Evolutionary conservation across 2,113 vertebrate species (phyloP).

Genomic region (Buteo buteo): DNA sequence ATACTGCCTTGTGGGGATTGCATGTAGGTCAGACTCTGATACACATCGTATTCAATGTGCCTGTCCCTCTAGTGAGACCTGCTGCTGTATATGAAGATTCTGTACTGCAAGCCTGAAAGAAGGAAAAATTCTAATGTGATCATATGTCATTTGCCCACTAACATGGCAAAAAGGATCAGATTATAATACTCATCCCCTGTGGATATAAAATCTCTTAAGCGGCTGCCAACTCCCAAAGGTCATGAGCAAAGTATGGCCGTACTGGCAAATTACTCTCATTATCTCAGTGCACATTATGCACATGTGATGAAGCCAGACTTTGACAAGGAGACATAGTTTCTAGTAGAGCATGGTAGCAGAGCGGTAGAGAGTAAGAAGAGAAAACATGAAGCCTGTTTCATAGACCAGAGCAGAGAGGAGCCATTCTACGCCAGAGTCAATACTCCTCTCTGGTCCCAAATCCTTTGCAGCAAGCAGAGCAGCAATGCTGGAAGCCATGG

Average conservation of each 20-base stretch:
- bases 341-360: not conserved
- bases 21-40: not conserved
- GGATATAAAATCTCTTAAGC: not conserved
- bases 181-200: not conserved
- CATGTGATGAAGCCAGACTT: not conserved
- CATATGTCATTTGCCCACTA: not conserved
- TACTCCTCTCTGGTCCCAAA: not conserved
- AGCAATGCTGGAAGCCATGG: not conserved
- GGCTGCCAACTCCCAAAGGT: not conserved
- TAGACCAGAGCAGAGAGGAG: not conserved
- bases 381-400: not conserved
- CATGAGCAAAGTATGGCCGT: not conserved
- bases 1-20: not conserved
- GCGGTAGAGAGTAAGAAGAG: not conserved
- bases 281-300: not conserved
- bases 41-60: rapidly evolving
- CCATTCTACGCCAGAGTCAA: not conserved
- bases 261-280: not conserved
- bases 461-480: not conserved
- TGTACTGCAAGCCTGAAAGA: not conserved
- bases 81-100: not conserved
- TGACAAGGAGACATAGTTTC: not conserved
- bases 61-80: not conserved
- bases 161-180: not conserved
- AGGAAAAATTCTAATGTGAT: not conserved